Evolutionary conservation across 2,113 vertebrate species (phyloP).

Genomic region (Nanger granti): DNA sequence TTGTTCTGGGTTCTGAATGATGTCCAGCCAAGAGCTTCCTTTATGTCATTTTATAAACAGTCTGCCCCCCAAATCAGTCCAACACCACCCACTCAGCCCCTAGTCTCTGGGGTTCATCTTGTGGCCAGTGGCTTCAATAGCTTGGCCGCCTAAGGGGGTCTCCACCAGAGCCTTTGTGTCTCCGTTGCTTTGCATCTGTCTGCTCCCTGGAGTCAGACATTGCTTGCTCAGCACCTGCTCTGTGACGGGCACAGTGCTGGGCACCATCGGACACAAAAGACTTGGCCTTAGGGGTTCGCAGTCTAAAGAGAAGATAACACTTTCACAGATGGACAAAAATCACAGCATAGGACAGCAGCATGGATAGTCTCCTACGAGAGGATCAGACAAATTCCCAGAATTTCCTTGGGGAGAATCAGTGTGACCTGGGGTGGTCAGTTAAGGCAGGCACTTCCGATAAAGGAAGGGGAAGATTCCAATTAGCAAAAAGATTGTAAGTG

Average conservation of each 20-base stretch:
- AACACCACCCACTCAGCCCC: background rate
- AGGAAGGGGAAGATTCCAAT: background rate
- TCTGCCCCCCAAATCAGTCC: background rate
- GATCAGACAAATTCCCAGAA: background rate
- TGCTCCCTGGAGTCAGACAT: background rate
- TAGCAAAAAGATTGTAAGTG: background rate
- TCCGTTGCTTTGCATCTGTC: background rate
- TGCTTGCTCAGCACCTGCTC: background rate
- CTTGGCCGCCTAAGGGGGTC: background rate
- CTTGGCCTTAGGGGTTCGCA: background rate
- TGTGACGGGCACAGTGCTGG: background rate
- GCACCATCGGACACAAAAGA: background rate
- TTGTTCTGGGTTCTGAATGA: constrained; percentile 28
- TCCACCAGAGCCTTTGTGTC: background rate
- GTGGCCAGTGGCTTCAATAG: background rate
- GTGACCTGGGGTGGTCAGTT: background rate
- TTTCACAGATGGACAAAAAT: background rate
- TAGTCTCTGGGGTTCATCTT: background rate
- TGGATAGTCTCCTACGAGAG: background rate
- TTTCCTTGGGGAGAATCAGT: background rate
- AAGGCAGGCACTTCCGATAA: background rate
- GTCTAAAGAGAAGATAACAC: background rate
- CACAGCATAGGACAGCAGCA: background rate
- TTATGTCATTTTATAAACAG: background rate
- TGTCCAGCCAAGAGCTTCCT: background rate